Conservation (phyloP, 2,797 vertebrate genomes). For the Allobates femoralis region DNA sequence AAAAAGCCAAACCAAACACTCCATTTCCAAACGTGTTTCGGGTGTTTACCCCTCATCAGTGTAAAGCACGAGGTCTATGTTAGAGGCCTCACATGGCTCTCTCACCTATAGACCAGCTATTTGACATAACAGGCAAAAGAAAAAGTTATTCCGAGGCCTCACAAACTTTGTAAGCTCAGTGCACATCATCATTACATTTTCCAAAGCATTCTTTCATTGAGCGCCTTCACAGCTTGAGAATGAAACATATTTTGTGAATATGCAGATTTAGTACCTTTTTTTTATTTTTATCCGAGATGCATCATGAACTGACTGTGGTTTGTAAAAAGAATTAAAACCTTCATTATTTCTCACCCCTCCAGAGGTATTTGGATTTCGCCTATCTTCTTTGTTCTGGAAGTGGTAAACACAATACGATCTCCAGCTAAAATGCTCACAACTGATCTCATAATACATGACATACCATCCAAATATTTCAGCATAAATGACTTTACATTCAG, state of each 20-base stretch:
- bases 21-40: too few species aligned
- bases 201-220: background rate
- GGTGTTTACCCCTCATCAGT: too few species aligned
- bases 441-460: conserved; percentile 77
- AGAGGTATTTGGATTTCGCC: background rate
- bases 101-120: background rate
- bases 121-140: background rate
- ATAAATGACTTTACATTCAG: conserved; percentile 85
- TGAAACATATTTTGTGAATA: conserved; percentile 4
- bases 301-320: background rate
- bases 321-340: conserved; percentile 4
- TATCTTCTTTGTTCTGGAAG: conserved; percentile 36
- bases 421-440: conserved; percentile 80
- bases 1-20: too few species aligned
- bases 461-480: conserved; percentile 81
- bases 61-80: too few species aligned
- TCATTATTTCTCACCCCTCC: background rate
- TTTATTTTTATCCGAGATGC: background rate
- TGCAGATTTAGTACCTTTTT: background rate
- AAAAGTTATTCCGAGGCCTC: background rate
- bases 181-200: background rate
- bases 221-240: background rate
- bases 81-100: too few species aligned
- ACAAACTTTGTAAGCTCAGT: conserved; percentile 21
- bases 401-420: conserved; percentile 77